Base-by-base conservation (phyloP, 2,113 vertebrate species). In the Circaetus gallicus region DNA sequence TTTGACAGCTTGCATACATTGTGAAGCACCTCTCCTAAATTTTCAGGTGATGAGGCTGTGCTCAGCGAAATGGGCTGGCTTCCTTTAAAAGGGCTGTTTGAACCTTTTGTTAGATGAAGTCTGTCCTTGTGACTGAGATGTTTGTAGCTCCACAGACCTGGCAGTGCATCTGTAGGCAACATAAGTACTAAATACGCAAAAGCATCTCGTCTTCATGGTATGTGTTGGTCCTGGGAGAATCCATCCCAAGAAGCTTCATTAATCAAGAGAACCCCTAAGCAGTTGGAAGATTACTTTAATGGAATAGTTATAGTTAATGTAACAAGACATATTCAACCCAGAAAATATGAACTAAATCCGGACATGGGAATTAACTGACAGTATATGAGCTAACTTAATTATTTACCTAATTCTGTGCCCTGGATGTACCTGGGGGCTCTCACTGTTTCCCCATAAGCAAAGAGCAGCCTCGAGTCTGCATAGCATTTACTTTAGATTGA, bases 361-460 rank as follows among this genome's bases (percentile, higher is more conserved):
- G 90, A 59, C 42, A 10, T 66, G 79, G 88, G 95, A 94, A 95
- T 97, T 94, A 96, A 92, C 97, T 80, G 85, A 50, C 95, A 96
- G 89, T 77, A 91, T 93, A 96, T 82, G 92, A 93, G 82, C 82
- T 96, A 95, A 92, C 76, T 73, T 84, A 76, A 96, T 92, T 63
- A 93, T 89, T 97, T 90, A 95, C 91, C 79, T 90, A 92, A 91
- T 91, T 95, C 93, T 85, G 71, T 88, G 93, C 93, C 38, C 22
- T 78, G 74, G 52, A 32, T 38, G 38, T 96, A 89, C 83, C 93
- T 95, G 83, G 58, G 70, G 81, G 77, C 78, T 90, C 89, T 82
- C 10, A 0, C 25, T 91, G 66, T 55, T 97, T 80, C 96, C 94
- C 84, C 42, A 22, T 55, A 66, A 91, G 93, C 83, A 29, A 82